Base-by-base conservation (phyloP, 2,797 vertebrate species). In the Pseudomugil tenellus region DNA sequence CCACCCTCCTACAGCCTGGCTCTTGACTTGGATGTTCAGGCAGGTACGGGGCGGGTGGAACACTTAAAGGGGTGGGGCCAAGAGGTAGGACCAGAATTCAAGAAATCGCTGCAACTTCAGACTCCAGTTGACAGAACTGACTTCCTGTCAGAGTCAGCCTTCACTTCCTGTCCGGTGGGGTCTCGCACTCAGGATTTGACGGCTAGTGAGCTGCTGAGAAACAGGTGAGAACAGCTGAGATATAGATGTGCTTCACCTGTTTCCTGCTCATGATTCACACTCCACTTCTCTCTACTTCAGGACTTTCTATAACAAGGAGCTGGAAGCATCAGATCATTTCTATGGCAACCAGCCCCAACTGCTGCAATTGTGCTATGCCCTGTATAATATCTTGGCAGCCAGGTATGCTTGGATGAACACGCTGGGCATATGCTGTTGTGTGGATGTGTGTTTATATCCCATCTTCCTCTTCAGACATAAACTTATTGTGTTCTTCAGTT, bases 1-100 rank as follows among this genome's bases (percentile, higher is more conserved):
- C 96, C 97, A 0, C 96, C 96, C 0, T 97, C 96, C 28, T 98
- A 97, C 66, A 97, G 96, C 90, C 95, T 95, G 58, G 96, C 96
- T 14, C 94, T 96, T 58, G 96, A 95, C 71, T 94, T 96, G 49
- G 95, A 97, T 43, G 90, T 83, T 82, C 70, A 93, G 87, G 86
- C 57, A 19, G 39, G 39, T 41, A 9, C 6, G 46, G 70, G 37
- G 56, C 58, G 93, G 92, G 56, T 91, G 80, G 63, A 51, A 26
- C 25, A 51, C 83, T 29, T 16, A 12, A 17, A 9, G 39, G 37
- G n/a, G 14, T 8, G 19, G 13, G 61, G 48, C 1, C 7, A 54
- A 7, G 60, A 48, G 1, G 14, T 46, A n/a, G n/a, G n/a, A n/a
- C 29, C 29, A 12, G 59, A 61, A 43, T 86, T 84, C 25, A 89